phyloP scores from a whole-genome alignment of 37 sponge, comb jelly and placozoan genomes.

The Aphrocallistes beatrix region DNA sequence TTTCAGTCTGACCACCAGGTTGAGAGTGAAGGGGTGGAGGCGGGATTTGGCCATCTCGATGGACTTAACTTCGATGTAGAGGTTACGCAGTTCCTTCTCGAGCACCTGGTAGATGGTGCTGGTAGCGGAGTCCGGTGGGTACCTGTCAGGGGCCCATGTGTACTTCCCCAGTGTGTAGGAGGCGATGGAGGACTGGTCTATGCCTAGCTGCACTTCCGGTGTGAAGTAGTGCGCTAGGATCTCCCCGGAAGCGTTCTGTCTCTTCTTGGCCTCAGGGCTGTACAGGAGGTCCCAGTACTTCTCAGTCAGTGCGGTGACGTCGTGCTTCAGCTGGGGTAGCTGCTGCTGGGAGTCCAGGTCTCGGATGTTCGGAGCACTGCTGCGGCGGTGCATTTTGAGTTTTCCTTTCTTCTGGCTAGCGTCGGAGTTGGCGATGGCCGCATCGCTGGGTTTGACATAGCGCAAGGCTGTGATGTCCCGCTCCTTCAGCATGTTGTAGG shows the following conservation, averaged over 20 bases:
- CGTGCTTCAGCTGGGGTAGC: background rate
- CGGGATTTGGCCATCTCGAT: background rate
- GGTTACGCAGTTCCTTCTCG: background rate
- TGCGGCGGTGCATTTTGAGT: background rate
- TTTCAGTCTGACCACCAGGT: background rate
- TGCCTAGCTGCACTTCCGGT: background rate
- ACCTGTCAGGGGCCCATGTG: background rate
- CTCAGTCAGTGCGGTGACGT: background rate
- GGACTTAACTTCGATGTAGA: background rate
- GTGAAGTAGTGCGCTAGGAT: constrained; percentile 2
- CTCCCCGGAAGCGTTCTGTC: background rate
- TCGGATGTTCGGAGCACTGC: background rate
- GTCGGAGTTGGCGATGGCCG: background rate
- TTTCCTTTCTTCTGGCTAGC: background rate
- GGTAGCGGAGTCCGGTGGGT: background rate
- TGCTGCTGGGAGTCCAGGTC: background rate
- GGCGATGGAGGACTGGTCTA: background rate
- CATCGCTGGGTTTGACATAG: background rate
- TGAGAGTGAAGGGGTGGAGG: background rate
- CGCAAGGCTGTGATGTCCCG: background rate
- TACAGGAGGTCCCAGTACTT: background rate
- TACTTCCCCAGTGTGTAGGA: background rate
- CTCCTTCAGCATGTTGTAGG: background rate
- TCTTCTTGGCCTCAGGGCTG: background rate
- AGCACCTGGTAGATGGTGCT: background rate